Evolutionary conservation across 1,140 invertebrate species (phyloP).

Genomic region (Diorhabda sublineata): DNA sequence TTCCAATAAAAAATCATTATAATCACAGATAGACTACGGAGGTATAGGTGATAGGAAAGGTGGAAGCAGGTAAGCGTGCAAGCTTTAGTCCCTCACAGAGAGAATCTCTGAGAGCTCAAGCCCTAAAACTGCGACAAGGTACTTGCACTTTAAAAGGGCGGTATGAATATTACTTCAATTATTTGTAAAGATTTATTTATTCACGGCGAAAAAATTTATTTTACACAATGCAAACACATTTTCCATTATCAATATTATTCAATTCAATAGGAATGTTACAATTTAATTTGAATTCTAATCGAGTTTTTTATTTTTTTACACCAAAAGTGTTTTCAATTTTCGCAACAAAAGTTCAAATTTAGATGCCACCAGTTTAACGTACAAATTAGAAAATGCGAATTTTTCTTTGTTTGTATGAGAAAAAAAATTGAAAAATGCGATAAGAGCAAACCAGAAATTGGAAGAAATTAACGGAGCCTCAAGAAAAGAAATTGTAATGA

Average conservation of each 20-base stretch:
- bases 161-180: slow-evolving; percentile 63
- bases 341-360: slow-evolving; percentile 50
- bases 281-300: too few relatives aligned
- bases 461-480: slow-evolving; percentile 44
- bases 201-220: slow-evolving; percentile 57
- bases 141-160: too few relatives aligned
- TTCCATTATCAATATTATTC: slow-evolving; percentile 62
- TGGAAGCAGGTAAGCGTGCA: too few relatives aligned
- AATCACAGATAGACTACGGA: too few relatives aligned
- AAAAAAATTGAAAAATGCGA: slow-evolving; percentile 44
- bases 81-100: too few relatives aligned
- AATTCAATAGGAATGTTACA: slow-evolving; percentile 63
- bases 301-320: slow-evolving; percentile 43
- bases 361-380: slow-evolving; percentile 45
- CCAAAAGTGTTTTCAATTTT: slow-evolving; percentile 61
- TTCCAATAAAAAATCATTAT: too few relatives aligned
- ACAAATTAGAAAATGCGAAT: slow-evolving; percentile 48
- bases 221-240: slow-evolving; percentile 66
- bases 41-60: too few relatives aligned
- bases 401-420: slow-evolving; percentile 50
- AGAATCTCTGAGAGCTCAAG: too few relatives aligned
- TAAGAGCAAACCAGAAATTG: slow-evolving; percentile 36
- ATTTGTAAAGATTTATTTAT: slow-evolving; percentile 65
- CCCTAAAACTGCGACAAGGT: too few relatives aligned
- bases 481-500: slow-evolving; percentile 50